Conservation (phyloP, 2,888 invertebrate species). For the Smittia aterrima region DNA sequence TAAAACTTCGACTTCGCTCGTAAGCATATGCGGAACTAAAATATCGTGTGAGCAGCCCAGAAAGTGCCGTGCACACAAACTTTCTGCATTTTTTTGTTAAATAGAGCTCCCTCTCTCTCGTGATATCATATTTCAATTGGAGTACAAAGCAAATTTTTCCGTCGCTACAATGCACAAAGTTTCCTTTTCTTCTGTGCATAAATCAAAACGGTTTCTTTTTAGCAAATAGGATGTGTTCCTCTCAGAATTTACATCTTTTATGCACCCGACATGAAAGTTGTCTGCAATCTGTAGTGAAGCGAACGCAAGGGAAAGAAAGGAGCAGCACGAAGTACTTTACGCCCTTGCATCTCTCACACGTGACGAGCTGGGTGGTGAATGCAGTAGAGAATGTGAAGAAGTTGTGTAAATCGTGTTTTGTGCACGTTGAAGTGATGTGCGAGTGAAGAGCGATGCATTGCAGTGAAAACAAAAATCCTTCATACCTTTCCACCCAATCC, state of each 20-base stretch:
- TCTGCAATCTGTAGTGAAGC: not conserved
- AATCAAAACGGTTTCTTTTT: not conserved
- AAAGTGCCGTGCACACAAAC: not conserved
- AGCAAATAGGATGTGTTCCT: slow-evolving; percentile 20
- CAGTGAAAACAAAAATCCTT: not conserved
- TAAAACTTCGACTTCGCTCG: not conserved
- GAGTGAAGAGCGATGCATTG: not conserved
- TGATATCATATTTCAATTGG: slow-evolving; percentile 1
- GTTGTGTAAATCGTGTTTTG: not conserved
- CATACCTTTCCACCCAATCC: not conserved
- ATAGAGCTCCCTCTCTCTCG: too few species aligned
- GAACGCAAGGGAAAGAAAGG: not conserved
- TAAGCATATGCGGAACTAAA: not conserved
- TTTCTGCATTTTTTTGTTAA: not conserved
- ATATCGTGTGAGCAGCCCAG: not conserved
- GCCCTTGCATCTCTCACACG: not conserved
- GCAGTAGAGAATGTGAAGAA: not conserved
- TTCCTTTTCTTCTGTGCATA: not conserved
- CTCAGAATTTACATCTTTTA: slow-evolving; percentile 12
- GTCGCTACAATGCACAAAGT: not conserved
- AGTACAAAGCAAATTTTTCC: not conserved
- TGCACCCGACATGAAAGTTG: slow-evolving; percentile 17
- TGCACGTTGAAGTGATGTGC: not conserved
- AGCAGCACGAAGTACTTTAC: slow-evolving; percentile 14
- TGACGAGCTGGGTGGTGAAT: not conserved